These are phyloP conservation scores for Poecile montanus DNA, from an alignment of 2,797 vertebrate genomes.

Conservation along the genomic window DNA sequence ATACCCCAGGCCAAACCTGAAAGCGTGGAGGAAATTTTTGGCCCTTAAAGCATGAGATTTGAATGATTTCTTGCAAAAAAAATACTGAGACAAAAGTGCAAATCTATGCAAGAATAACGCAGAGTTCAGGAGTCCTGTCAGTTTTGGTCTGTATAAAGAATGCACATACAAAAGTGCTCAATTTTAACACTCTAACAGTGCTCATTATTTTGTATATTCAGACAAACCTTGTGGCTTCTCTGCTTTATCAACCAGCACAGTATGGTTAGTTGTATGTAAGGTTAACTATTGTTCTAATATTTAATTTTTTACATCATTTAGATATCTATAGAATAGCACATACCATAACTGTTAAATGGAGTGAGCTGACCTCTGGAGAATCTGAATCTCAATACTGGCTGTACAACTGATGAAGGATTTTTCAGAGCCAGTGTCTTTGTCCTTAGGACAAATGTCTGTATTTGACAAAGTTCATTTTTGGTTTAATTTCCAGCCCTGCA, in stretches of 20 bases:
- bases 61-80: not conserved
- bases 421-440: not conserved
- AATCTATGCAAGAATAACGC: not conserved
- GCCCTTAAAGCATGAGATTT: not conserved
- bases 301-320: not conserved
- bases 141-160: not conserved
- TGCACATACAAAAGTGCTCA: not conserved
- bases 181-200: not conserved
- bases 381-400: not conserved
- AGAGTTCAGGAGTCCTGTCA: accelerated
- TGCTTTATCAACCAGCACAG: not conserved
- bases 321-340: not conserved
- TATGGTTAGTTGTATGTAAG: not conserved
- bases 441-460: not conserved
- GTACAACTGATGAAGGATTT: not conserved
- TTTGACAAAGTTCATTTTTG: conserved; percentile 3
- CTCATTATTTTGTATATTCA: not conserved
- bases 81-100: not conserved
- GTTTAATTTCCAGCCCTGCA: conserved; percentile 2
- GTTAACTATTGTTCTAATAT: not conserved
- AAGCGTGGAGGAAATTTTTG: not conserved
- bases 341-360: not conserved
- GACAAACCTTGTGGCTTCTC: not conserved
- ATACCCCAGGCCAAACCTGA: not conserved
- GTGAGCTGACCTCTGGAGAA: not conserved